These are phyloP conservation scores for Alexandromys fortis DNA, from an alignment of 2,113 vertebrate species.

Conservation along the genomic window DNA sequence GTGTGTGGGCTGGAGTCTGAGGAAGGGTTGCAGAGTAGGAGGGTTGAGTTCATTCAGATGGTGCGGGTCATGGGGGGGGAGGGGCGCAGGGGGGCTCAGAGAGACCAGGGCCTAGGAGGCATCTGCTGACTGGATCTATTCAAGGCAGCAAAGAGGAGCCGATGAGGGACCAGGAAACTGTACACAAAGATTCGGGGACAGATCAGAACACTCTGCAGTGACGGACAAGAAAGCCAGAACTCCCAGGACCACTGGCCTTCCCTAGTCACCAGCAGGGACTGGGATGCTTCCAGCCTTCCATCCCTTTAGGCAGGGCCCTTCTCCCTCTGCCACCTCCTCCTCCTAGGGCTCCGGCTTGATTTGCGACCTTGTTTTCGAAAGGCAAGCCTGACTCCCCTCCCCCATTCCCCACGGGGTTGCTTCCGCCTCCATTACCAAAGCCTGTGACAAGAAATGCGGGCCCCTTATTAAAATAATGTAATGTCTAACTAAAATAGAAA, in stretches of 20 bases:
- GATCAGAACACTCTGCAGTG: not conserved
- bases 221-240: not conserved
- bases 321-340: slow-evolving; percentile 24
- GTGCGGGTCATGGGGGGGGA: too few species aligned
- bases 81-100: not conserved
- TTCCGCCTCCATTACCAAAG: slow-evolving; percentile 81
- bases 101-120: not conserved
- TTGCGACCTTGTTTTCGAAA: slow-evolving; percentile 80
- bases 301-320: not conserved
- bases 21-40: not conserved
- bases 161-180: not conserved
- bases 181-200: not conserved
- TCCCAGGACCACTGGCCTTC: not conserved
- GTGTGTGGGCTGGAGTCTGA: not conserved
- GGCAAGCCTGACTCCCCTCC: slow-evolving; percentile 69
- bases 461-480: slow-evolving; percentile 87
- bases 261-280: not conserved
- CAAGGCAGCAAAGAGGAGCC: not conserved
- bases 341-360: slow-evolving; percentile 66
- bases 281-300: not conserved
- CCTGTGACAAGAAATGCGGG: slow-evolving; percentile 84
- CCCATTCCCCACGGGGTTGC: slow-evolving; percentile 25
- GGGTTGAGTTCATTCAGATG: not conserved
- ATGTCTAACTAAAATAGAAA: slow-evolving; percentile 87
- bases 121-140: not conserved